A percentile compares a stretch with the other conserved stretches of the same genome.
Evolutionary conservation across 2,797 vertebrate genomes (phyloP).

Genomic region (Staurois parvus): DNA sequence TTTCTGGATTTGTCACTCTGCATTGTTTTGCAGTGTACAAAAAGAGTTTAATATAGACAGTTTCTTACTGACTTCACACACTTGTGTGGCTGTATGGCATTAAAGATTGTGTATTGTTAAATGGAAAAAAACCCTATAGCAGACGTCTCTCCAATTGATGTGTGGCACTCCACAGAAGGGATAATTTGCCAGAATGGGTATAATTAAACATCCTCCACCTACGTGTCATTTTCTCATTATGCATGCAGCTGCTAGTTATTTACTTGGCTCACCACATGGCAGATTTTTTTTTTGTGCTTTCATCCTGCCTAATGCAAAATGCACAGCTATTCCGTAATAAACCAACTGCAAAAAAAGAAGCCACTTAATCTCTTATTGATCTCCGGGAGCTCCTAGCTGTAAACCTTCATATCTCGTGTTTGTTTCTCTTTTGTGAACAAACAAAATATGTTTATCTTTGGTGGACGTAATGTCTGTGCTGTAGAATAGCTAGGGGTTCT

Average conservation of each 20-base stretch:
- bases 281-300: constrained; percentile 22
- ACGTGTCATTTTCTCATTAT: constrained; percentile 57
- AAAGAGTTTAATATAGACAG: not conserved
- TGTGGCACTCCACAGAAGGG: constrained; percentile 56
- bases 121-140: constrained; percentile 24
- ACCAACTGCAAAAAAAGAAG: constrained; percentile 10
- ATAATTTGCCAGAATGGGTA: constrained; percentile 55
- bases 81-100: constrained; percentile 37
- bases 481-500: not conserved
- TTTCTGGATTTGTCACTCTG: not conserved
- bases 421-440: not conserved
- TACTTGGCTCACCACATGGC: constrained; percentile 41
- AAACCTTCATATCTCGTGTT: constrained; percentile 10
- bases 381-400: not conserved
- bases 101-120: constrained; percentile 13
- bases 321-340: not conserved
- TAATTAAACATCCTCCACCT: constrained; percentile 60
- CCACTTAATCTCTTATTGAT: constrained; percentile 18
- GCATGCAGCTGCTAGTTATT: constrained; percentile 53
- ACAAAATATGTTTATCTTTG: constrained; percentile 35
- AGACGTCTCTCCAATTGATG: constrained; percentile 50
- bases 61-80: constrained; percentile 6
- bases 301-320: constrained; percentile 23
- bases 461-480: not conserved
- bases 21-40: not conserved